A percentile compares a stretch with the other conserved stretches of the same genome.
Conservation (phyloP, 2,888 invertebrate species). For the Coleophora deauratella region DNA sequence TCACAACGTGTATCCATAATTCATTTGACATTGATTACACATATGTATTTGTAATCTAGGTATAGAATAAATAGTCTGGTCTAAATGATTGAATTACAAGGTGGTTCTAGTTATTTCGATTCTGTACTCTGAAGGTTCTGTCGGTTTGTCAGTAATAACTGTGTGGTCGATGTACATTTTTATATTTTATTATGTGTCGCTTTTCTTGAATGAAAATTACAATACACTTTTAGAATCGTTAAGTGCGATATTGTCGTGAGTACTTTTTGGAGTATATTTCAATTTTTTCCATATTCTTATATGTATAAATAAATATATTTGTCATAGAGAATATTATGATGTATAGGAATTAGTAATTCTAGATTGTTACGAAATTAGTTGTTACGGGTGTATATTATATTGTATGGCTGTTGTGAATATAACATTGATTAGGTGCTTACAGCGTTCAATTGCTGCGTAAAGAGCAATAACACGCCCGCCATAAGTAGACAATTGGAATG, state of each 20-base stretch:
- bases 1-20: constrained; percentile 19
- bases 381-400: constrained; percentile 51
- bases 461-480: neutral
- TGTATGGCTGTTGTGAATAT: constrained; percentile 45
- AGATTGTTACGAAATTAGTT: constrained; percentile 54
- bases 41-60: too few relatives aligned
- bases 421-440: constrained; percentile 42
- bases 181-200: neutral
- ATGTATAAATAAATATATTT: constrained; percentile 29
- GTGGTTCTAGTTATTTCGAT: too few relatives aligned
- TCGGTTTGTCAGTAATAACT: too few relatives aligned
- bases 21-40: constrained; percentile 16
- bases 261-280: constrained; percentile 11
- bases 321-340: constrained; percentile 27
- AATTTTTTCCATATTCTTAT: constrained; percentile 22
- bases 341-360: constrained; percentile 45
- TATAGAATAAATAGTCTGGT: too few relatives aligned
- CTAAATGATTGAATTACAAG: too few relatives aligned
- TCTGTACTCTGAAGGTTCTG: constrained; percentile 4
- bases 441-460: neutral
- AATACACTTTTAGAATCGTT: neutral
- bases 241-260: neutral
- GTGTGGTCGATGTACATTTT: neutral
- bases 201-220: neutral
- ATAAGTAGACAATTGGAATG: too few relatives aligned